Base-by-base conservation (phyloP, 2,797 vertebrate species). In the Anisognathus igniventris region DNA sequence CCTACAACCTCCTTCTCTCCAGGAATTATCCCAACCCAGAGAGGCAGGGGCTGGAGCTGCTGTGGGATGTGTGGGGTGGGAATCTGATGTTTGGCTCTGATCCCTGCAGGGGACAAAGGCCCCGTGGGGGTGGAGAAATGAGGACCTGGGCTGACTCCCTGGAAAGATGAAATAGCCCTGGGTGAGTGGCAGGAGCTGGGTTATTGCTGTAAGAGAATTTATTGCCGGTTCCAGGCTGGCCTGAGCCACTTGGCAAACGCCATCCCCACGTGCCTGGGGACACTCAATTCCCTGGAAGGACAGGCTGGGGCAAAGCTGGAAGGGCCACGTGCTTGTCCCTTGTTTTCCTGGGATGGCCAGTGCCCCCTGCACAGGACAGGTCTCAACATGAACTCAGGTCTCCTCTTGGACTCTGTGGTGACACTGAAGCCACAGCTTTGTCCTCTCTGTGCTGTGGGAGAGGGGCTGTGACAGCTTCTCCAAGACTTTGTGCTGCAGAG, bases 121-220 rank as follows among this genome's bases (percentile, higher is more conserved):
- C 21, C n/a, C 0, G 2, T 28, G 23, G 1, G 2, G 16, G 10
- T 14, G 31, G 39, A 79, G 71, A 39, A 57, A 27, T 2, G 19
- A 37, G 33, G 50, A 35, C 18, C 9, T 45, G 64, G 12, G 62
- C 30, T 71, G 75, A 9, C 12, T 58, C 33, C 47, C 64, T 27
- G 74, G 39, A 13, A 24, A 22, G 62, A 24, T 3, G 6, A 25
- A 85, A 20, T 4, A 57, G 39, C 31, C n/a, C 53, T 4, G 39
- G 0, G 3, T n/a, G 45, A 88, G 68, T 1, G 1, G 22, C 37
- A 47, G 31, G 30, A 54, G 33, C 27, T 33, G 58, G 20, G 57
- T 45, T 50, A 27, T 33, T 64, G 57, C 72, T 92, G 82, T 65
- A 28, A 20, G 31, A 90, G 96, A 82, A 96, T 93, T 91, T 83